Conservation (phyloP, 2,888 invertebrate genomes). For the Microctonus aethiopoides region DNA sequence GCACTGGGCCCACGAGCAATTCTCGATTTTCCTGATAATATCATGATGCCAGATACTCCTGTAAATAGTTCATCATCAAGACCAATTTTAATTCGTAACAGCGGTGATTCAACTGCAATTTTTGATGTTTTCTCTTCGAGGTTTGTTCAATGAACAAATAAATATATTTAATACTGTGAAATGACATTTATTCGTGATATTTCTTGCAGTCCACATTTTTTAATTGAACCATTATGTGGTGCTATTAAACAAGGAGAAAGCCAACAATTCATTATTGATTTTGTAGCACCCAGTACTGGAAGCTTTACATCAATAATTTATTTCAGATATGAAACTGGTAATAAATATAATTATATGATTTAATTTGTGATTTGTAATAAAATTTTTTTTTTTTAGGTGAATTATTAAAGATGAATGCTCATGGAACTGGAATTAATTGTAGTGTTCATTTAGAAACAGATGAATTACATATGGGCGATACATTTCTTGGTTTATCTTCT, state of each 20-base stretch:
- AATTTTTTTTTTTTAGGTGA: constrained; percentile 64
- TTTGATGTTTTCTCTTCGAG: constrained; percentile 67
- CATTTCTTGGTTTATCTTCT: constrained; percentile 71
- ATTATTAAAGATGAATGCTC: constrained; percentile 67
- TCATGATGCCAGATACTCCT: constrained; percentile 69
- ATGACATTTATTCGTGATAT: no score
- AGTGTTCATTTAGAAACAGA: constrained; percentile 69
- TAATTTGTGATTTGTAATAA: background rate
- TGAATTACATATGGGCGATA: constrained; percentile 71
- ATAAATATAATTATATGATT: no score
- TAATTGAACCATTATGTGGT: constrained; percentile 69
- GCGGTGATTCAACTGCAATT: constrained; percentile 68
- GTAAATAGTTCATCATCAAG: constrained; percentile 69
- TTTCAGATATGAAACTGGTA: constrained; percentile 65
- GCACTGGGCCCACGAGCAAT: constrained; percentile 72
- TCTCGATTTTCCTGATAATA: constrained; percentile 72
- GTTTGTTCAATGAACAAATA: constrained; percentile 51
- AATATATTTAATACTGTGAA: no score
- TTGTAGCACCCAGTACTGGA: constrained; percentile 69
- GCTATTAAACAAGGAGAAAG: constrained; percentile 68
- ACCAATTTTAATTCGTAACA: constrained; percentile 70
- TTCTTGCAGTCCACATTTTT: constrained; percentile 66
- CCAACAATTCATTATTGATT: constrained; percentile 69
- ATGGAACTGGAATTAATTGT: constrained; percentile 68
- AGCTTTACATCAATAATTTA: constrained; percentile 62